Evolutionary conservation across 2,113 vertebrate species (phyloP).

Genomic region (Phasianus colchicus): DNA sequence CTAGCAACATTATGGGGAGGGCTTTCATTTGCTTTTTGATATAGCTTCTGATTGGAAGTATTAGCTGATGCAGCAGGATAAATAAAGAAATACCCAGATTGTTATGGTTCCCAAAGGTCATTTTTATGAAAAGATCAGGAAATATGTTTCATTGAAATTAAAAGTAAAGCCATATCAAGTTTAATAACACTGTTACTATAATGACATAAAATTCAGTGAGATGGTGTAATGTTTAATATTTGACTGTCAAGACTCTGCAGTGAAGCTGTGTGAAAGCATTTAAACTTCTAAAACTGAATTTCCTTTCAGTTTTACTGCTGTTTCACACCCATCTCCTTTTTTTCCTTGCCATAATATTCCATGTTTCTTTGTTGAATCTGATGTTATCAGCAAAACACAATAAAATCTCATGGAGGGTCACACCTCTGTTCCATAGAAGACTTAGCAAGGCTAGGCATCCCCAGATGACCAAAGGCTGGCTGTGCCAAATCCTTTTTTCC

Average conservation of each 20-base stretch:
- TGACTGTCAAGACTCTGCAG: background rate
- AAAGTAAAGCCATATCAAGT: constrained; percentile 49
- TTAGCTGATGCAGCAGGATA: constrained; percentile 57
- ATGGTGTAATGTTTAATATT: background rate
- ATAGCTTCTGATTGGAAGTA: constrained; percentile 24
- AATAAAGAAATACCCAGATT: constrained; percentile 39
- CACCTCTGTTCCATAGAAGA: background rate
- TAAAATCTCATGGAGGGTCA: background rate
- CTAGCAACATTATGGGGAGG: background rate
- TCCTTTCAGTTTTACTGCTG: background rate
- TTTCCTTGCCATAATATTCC: background rate
- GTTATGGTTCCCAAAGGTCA: constrained; percentile 54
- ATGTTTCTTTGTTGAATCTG: background rate
- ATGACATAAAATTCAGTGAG: constrained; percentile 34
- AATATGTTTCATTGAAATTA: constrained; percentile 61
- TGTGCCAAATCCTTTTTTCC: background rate
- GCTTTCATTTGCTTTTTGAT: constrained; percentile 13
- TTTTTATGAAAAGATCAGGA: constrained; percentile 60
- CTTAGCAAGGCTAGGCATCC: background rate
- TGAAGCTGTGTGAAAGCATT: background rate
- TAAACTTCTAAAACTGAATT: constrained; percentile 12
- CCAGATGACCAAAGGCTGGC: background rate
- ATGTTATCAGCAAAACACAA: background rate
- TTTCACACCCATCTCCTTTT: background rate
- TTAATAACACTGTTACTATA: constrained; percentile 49